These are phyloP conservation scores for Percina caprodes DNA, from an alignment of 2,113 vertebrate genomes.

Conservation along the genomic window DNA sequence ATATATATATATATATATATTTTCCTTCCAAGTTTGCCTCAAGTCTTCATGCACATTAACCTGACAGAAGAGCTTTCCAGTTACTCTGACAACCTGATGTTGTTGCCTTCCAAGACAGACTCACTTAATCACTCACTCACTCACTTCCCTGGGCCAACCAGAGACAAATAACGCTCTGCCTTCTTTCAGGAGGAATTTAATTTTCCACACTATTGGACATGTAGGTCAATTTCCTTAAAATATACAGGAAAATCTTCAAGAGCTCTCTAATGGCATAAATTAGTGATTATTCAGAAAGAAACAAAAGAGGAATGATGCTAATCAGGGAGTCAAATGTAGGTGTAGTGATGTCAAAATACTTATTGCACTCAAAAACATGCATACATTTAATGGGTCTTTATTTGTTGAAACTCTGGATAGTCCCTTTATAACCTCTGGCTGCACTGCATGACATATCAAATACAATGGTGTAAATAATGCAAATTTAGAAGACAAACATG, in stretches of 20 bases:
- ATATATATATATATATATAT: not conserved
- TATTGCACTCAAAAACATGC: constrained; percentile 25
- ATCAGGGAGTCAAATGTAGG: constrained; percentile 29
- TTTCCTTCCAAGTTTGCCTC: not conserved
- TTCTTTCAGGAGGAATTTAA: constrained; percentile 60
- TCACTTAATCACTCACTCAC: constrained; percentile 52
- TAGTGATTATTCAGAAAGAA: constrained; percentile 61
- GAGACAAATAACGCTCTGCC: constrained; percentile 51
- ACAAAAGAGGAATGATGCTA: constrained; percentile 41
- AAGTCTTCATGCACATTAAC: constrained; percentile 12
- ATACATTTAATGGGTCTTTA: constrained; percentile 15
- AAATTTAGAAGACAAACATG: not conserved
- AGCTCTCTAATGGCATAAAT: constrained; percentile 70
- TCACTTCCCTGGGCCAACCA: constrained; percentile 21
- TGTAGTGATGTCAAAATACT: constrained; percentile 27
- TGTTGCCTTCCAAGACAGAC: constrained; percentile 45
- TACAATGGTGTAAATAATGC: not conserved
- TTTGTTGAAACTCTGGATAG: constrained; percentile 4
- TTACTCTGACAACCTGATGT: constrained; percentile 41
- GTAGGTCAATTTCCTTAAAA: constrained; percentile 60
- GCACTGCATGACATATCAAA: not conserved
- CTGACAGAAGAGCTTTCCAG: constrained; percentile 24
- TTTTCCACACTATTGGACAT: constrained; percentile 75
- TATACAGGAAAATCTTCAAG: constrained; percentile 35
- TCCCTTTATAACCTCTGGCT: not conserved